Evolutionary conservation across 2,113 vertebrate species (phyloP), one percentile per base, ranked within the genome.

Genomic region (Dolichotis patagonum): DNA sequence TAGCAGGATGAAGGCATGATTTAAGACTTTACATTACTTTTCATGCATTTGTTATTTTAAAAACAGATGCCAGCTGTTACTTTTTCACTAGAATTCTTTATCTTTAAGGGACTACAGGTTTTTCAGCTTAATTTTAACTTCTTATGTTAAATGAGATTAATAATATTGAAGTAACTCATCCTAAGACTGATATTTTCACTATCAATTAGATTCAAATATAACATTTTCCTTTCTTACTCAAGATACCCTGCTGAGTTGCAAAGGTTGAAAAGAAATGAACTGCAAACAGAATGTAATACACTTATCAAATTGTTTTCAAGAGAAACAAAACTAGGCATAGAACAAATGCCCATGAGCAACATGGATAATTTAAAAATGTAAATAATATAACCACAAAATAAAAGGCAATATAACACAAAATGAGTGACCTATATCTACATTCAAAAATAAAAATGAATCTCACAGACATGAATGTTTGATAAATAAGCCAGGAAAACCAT

Each of bases 31-130:
- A 2, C 11, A 30, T n/a, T 54, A 19, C 46, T 71, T 86, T 86
- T 54, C 14, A 30, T 52, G 5, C 3, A 28, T 24, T 65, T 73
- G 56, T 80, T 82, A 85, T 85, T 73, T 81, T 81, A 86, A 71
- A 49, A 58, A 14, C 35, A 71, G n/a, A 88, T 41, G 4, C 46
- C 62, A 49, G 30, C 2, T 67, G 71, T 85, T 85, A 17, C 17
- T 46, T 71, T 87, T 96, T 85, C 26, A 80, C 24, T 85, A 35
- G 4, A 71, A 73, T 71, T 69, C 56, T 93, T 95, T 88, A 56
- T 60, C 56, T 46, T 52, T 58, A 84, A 7, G n/a, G 13, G 49
- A 63, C 30, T 82, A n/a, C 0, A 90, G 41, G 49, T 73, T 92
- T 95, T 85, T 73, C 19, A 83, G 28, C 49, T 69, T 84, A 49